A percentile compares a stretch with the other conserved stretches of the same genome.
phyloP scores from a whole-genome alignment of 2,888 invertebrate genomes.

The Torymus aiolomorphi region DNA sequence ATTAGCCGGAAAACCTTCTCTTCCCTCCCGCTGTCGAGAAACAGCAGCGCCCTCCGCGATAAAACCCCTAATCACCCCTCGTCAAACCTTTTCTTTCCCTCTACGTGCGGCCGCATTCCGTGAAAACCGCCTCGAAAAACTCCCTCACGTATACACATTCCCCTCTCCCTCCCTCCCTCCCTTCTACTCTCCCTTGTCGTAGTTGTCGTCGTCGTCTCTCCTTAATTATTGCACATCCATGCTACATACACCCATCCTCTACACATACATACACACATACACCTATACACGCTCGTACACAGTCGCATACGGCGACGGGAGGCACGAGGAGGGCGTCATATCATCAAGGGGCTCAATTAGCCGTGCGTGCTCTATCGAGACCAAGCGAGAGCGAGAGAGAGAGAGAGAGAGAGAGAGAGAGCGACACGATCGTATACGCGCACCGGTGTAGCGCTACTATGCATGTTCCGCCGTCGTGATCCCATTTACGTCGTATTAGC shows the following conservation, averaged over 20 bases:
- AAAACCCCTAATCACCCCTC: no score
- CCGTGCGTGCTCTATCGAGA: conserved; percentile 51
- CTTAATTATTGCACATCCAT: conserved; percentile 17
- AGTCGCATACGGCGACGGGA: neutral
- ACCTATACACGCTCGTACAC: no score
- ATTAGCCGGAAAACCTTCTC: conserved; percentile 10
- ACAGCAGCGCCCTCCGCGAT: no score
- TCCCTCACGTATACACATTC: neutral
- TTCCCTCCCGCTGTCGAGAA: neutral
- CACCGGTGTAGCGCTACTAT: conserved; percentile 67
- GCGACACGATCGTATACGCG: conserved; percentile 48
- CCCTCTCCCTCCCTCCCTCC: neutral
- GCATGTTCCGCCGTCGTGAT: conserved; percentile 71
- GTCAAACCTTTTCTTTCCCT: no score
- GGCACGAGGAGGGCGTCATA: neutral
- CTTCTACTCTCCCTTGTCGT: neutral
- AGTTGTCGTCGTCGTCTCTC: neutral
- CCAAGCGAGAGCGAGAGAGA: conserved; percentile 7
- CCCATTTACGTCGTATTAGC: conserved; percentile 72
- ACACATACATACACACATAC: no score
- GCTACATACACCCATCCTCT: no score
- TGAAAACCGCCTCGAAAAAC: no score
- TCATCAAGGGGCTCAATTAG: conserved; percentile 49
- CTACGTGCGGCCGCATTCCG: no score
- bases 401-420: no score